Base-by-base conservation (phyloP, 2,888 invertebrate genomes). In the Amphipoea lucens region DNA sequence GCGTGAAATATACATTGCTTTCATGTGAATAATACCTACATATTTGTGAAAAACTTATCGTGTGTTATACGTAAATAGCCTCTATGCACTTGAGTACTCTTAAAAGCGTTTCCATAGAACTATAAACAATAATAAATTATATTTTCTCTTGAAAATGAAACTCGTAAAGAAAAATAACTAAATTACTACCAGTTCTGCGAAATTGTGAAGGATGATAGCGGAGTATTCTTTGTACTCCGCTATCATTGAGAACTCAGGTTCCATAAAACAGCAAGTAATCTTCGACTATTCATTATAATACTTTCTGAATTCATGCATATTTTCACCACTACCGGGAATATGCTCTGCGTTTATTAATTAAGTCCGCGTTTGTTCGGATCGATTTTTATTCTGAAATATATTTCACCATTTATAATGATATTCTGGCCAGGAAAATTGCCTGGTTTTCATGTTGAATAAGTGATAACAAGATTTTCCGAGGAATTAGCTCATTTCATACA, bases 281-380 rank as follows among this genome's bases (percentile, higher is more conserved):
- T 89, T 88, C 88, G 88, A 85, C 89, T 87, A 92, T 91, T 91
- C 88, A 89, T 90, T 89, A 91, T 88, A 88, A 89, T 86, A 89
- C 87, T 87, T 88, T 86, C 78, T 83, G 87, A 89, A 91, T 90
- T 91, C 90, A 90, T 89, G 89, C 90, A 88, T 88, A 88, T 87
- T 88, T 90, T 83, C 78, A 84, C 80, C 80, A 87, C 81, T 86
- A 70, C 51, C 29, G 66, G 42, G 80, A 82, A 74, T 76, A 66
- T 74, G 75, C 72, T 82, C 66, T 69, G 65, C 69, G 81, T 87
- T 82, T 78, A 82, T 82, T 84, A 84, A 88, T 88, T 88, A 82
- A 76, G 74, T 78, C 40, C 65, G 62, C 78, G 66, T 70, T 85
- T 48, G 80, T 77, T 87, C 67, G 12, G 40, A 73, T 65, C 57